phyloP scores from a whole-genome alignment of 2,888 invertebrate genomes.

The Tholera decimalis region DNA sequence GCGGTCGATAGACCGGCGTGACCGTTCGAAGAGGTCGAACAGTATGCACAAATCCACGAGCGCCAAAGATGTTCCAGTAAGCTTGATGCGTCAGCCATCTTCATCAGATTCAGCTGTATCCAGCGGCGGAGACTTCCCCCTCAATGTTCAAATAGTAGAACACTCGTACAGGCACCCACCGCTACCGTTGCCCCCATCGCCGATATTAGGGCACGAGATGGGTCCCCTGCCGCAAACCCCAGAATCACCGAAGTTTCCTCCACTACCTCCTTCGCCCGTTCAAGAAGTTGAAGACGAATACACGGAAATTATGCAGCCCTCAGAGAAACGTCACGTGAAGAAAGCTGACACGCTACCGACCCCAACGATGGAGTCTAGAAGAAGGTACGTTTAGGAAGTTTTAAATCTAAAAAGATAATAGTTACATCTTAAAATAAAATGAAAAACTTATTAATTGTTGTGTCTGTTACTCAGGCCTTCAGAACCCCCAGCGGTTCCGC shows the following conservation, averaged over 20 bases:
- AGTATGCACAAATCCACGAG: slow-evolving; percentile 95
- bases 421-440: no score
- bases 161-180: slow-evolving; percentile 89
- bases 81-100: slow-evolving; percentile 89
- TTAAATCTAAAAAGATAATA: no score
- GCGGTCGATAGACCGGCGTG: slow-evolving; percentile 88
- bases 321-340: slow-evolving; percentile 86
- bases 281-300: slow-evolving; percentile 95
- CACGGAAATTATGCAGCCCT: slow-evolving; percentile 92
- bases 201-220: slow-evolving; percentile 83
- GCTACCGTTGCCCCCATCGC: slow-evolving; percentile 85
- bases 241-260: slow-evolving; percentile 93
- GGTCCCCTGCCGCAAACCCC: slow-evolving; percentile 89
- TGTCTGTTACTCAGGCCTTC: slow-evolving; percentile 88
- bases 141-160: slow-evolving; percentile 93
- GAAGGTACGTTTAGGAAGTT: slow-evolving; percentile 77
- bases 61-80: slow-evolving; percentile 93
- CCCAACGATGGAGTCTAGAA: slow-evolving; percentile 86
- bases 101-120: slow-evolving; percentile 90
- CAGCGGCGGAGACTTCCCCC: slow-evolving; percentile 91
- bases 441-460: no score
- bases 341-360: slow-evolving; percentile 91
- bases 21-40: slow-evolving; percentile 90
- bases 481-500: slow-evolving; percentile 94
- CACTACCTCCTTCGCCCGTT: slow-evolving; percentile 96